A percentile compares a stretch with the other conserved stretches of the same genome.
These are phyloP conservation scores for Uria aalge DNA, from an alignment of 2,113 vertebrate species.

Conservation along the genomic window DNA sequence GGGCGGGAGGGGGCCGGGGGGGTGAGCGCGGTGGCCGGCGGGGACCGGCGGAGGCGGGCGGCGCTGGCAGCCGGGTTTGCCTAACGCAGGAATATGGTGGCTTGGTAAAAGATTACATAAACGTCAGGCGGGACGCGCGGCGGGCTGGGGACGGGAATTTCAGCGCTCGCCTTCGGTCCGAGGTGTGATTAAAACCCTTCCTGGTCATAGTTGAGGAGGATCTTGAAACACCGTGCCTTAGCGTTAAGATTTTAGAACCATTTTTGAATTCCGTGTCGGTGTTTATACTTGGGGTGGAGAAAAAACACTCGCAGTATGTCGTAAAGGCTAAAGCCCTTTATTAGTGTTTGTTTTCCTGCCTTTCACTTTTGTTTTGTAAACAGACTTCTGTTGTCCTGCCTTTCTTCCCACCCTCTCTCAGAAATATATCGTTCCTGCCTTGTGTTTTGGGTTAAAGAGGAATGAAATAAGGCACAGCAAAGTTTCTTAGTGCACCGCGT, in stretches of 20 bases:
- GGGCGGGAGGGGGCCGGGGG: not conserved
- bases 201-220: accelerated
- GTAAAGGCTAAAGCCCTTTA: not conserved
- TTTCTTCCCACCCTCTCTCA: not conserved
- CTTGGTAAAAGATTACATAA: not conserved
- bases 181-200: not conserved
- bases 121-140: not conserved
- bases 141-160: not conserved
- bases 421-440: not conserved
- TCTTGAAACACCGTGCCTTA: no score
- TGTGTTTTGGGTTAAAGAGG: not conserved
- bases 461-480: not conserved
- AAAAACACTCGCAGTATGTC: not conserved
- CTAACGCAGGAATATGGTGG: not conserved
- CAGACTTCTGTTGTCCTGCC: not conserved
- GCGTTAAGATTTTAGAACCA: not conserved
- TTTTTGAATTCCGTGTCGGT: not conserved
- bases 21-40: not conserved
- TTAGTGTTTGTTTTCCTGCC: not conserved
- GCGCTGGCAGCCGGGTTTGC: not conserved
- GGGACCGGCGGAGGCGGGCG: not conserved
- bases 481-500: not conserved
- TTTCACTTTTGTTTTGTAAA: not conserved
- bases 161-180: not conserved
- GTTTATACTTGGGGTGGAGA: not conserved